A percentile compares a stretch with the other conserved stretches of the same genome.
Conservation (phyloP, 2,797 vertebrate species). For the Vultur gryphus region DNA sequence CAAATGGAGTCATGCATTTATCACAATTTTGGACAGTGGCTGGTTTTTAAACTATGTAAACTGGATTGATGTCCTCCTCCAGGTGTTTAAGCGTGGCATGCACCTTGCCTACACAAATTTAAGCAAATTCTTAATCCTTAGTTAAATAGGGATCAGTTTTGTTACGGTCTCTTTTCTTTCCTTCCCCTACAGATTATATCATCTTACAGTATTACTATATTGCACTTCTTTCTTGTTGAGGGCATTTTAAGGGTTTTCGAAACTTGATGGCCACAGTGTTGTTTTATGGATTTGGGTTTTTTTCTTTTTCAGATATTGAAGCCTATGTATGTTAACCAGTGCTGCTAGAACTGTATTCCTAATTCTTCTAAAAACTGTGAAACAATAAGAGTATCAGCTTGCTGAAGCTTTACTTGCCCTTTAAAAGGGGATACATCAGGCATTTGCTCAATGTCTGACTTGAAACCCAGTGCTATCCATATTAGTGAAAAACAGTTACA, state of each 20-base stretch:
- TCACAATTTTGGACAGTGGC: background rate
- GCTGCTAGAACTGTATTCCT: background rate
- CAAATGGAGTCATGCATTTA: background rate
- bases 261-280: background rate
- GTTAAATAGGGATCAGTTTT: background rate
- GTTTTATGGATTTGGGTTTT: background rate
- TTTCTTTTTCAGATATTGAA: background rate
- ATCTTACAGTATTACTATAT: background rate
- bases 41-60: background rate
- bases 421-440: background rate
- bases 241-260: background rate
- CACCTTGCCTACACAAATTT: background rate
- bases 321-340: background rate
- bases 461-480: background rate
- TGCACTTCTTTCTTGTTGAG: background rate
- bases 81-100: background rate
- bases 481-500: background rate
- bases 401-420: background rate
- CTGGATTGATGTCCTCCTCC: background rate
- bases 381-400: background rate
- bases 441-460: background rate
- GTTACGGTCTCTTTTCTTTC: background rate
- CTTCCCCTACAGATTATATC: background rate
- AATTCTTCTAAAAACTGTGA: background rate
- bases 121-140: background rate